Base-by-base conservation (phyloP, 2,113 vertebrate species). In the Sorex araneus region DNA sequence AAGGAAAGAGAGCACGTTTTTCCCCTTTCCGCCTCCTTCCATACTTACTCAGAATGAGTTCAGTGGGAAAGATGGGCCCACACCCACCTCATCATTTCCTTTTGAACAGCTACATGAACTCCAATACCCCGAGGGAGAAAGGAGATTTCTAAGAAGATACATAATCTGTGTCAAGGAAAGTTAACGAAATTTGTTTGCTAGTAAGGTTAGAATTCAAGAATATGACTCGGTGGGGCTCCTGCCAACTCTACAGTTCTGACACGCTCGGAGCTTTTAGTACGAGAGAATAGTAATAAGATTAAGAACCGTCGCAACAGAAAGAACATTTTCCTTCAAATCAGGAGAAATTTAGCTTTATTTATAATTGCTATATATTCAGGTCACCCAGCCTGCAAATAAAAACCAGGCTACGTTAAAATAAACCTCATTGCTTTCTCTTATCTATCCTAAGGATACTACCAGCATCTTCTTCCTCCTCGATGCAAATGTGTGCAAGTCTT, bases 111-210 rank as follows among this genome's bases (percentile, higher is more conserved):
- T 45, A 70, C 30, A 83, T 15, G 86, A 25, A 87, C 64, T 6
- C 8, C 8, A 63, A 30, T 28, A 81, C 25, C 80, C 86, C 12
- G 82, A 77, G 3, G 54, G 47, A 64, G 50, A 64, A 83, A 93
- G 70, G 23, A 32, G 50, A 74, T 82, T 74, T 86, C 28, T 83
- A 92, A 78, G 57, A 94, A 86, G 54, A 81, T 28, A 60, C 2
- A 67, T 50, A 89, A 73, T 32, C n/a, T 8, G 50, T 85, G 8
- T 76, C 15, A 89, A 11, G 40, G 64, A 66, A 87, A 5, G 6
- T 47, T 85, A 89, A 82, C 40, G 57, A 40, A 88, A 40, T 21
- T 85, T 80, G 76, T 66, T 86, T 45, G 27, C 64, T 21, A 64
- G 16, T 87, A 79, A 84, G 18, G 13, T 11, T 88, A 75, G 15